A percentile compares a stretch with the other conserved stretches of the same genome.
phyloP scores from a whole-genome alignment of 2,888 invertebrate species.

The Uloborus plumipes region DNA sequence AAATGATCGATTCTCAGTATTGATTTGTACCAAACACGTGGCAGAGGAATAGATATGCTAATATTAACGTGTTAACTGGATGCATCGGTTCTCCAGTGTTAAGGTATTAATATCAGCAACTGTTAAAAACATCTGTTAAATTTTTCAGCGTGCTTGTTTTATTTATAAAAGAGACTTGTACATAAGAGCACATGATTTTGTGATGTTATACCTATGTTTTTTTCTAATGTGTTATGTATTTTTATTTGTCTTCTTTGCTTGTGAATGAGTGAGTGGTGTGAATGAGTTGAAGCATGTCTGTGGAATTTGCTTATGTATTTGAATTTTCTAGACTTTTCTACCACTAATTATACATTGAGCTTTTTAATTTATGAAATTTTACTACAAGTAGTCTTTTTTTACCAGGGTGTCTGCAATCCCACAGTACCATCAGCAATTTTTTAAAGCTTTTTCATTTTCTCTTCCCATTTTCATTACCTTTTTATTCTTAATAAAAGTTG shows the following conservation, averaged over 20 bases:
- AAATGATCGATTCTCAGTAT: constrained; percentile 15
- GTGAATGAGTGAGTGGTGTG: background rate
- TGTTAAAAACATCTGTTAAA: constrained; percentile 41
- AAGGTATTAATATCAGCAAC: constrained; percentile 51
- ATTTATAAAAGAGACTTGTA: constrained; percentile 53
- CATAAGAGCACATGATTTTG: constrained; percentile 48
- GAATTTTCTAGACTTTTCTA: constrained; percentile 23
- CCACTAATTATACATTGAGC: constrained; percentile 23
- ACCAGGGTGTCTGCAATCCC: no score
- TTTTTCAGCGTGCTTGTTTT: constrained; percentile 61
- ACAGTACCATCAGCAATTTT: no score
- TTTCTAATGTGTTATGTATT: constrained; percentile 41
- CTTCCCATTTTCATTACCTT: no score
- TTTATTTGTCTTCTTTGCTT: constrained; percentile 11
- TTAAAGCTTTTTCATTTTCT: no score
- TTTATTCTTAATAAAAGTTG: no score
- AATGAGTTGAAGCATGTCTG: constrained; percentile 8
- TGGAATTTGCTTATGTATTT: constrained; percentile 8
- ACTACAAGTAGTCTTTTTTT: background rate
- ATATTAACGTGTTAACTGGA: constrained; percentile 27
- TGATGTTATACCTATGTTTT: constrained; percentile 28
- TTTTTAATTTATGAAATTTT: constrained; percentile 41
- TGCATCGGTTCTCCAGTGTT: constrained; percentile 11
- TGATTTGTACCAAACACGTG: constrained; percentile 44
- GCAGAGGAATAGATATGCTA: constrained; percentile 30